phyloP scores from a whole-genome alignment of 2,888 invertebrate species.

The Gnatocerus cornutus region DNA sequence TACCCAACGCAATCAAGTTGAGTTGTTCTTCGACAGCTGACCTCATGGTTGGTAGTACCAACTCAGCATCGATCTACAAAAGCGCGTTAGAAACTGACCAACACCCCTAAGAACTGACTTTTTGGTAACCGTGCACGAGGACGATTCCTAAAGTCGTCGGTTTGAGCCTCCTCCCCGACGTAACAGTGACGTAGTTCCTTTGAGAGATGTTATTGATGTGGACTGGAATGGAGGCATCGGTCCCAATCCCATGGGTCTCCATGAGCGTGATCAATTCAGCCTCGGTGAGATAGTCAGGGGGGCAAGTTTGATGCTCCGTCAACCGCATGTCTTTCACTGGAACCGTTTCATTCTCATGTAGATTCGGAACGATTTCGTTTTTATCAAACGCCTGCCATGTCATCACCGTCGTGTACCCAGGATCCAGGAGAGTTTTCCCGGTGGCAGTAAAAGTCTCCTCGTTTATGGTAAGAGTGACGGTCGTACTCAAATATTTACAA shows the following conservation, averaged over 20 bases:
- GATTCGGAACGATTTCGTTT: slow-evolving; percentile 86
- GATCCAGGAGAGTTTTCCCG: slow-evolving; percentile 91
- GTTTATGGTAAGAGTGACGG: slow-evolving; percentile 84
- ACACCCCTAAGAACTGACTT: no score
- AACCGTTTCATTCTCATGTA: slow-evolving; percentile 82
- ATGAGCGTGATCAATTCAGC: slow-evolving; percentile 97
- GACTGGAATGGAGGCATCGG: slow-evolving; percentile 99
- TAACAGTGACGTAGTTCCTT: slow-evolving; percentile 92
- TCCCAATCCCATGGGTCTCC: slow-evolving; percentile 99
- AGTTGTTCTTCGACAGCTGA: slow-evolving; percentile 97
- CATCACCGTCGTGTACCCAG: slow-evolving; percentile 95
- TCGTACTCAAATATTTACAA: slow-evolving; percentile 90
- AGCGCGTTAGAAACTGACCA: not conserved
- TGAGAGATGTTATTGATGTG: slow-evolving; percentile 99
- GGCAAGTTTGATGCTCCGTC: slow-evolving; percentile 92
- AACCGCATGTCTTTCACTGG: slow-evolving; percentile 86
- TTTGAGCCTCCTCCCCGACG: slow-evolving; percentile 86
- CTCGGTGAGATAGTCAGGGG: slow-evolving; percentile 98
- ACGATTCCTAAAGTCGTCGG: slow-evolving; percentile 98
- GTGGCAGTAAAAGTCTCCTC: slow-evolving; percentile 88
- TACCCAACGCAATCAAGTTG: slow-evolving; percentile 93
- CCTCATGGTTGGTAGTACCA: slow-evolving; percentile 98
- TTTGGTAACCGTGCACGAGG: slow-evolving; percentile 97
- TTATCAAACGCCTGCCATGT: slow-evolving; percentile 93
- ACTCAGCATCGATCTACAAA: slow-evolving; percentile 91